Base-by-base conservation (phyloP, 2,888 invertebrate species). In the Orthosia gracilis region DNA sequence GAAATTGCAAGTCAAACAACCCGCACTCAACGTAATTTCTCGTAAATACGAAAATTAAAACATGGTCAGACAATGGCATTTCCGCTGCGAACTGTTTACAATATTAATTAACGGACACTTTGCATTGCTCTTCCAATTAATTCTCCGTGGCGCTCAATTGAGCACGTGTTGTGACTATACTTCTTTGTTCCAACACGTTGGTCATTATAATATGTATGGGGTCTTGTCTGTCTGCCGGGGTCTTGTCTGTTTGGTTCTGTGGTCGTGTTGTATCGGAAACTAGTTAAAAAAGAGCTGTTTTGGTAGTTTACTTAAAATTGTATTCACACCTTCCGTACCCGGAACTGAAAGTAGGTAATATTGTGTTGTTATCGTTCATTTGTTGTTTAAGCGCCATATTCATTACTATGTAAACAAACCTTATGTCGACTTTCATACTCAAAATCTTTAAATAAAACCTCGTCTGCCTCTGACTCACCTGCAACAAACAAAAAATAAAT, bases 401-500 rank as follows among this genome's bases (percentile, higher is more conserved):
- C 50, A 49, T 15, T 54, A 40, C 13, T 26, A 26, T 40, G 17
- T 74, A 61, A 49, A 54, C 62, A 69, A 78, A 82, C 76, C 75
- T 76, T 49, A 45, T 12, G 57, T 15, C 69, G 73, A 59, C 31
- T 69, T 50, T 31, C 57, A 69, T 50, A 55, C 9, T 58, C 55
- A 23, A 58, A n/a, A 61, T 71, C 68, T 62, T 63, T 55, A 68
- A 61, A 50, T 31, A 59, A 66, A 66, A 55, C 52, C 21, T 64
- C 52, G 59, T 68, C 45, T 23, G 31, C 45, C 63, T n/a, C 45
- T 87, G 83, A 87, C 91, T 90, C 81, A 91, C 91, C 91, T 91
- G 90, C 49, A 91, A 91, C 90, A 90, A 91, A 84, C 12, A 62
- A 87, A 83, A 80, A 80, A 80, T 77, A 83, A 75, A 76, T 63